Evolutionary conservation across 2,888 invertebrate genomes (phyloP).

Genomic region (Xanthorhoe spadicearia): DNA sequence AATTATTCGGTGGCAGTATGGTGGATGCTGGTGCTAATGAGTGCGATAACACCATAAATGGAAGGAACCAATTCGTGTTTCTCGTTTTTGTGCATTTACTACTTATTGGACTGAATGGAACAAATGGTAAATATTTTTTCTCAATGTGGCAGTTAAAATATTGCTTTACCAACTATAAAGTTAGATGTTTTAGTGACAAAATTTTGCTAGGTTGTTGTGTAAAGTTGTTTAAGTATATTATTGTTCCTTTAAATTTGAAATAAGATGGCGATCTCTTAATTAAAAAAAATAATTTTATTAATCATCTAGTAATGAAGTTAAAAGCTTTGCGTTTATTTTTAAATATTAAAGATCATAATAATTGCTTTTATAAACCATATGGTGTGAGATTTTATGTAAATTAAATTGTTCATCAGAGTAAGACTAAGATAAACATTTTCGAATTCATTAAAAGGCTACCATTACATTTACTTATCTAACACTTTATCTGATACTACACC

Average conservation of each 20-base stretch:
- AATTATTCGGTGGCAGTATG: conserved; percentile 81
- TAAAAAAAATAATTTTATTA: too few relatives aligned
- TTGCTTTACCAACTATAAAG: not conserved
- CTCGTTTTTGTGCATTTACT: conserved; percentile 82
- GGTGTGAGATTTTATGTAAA: not conserved
- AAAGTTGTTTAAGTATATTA: not conserved
- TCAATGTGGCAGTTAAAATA: not conserved
- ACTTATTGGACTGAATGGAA: conserved; percentile 82
- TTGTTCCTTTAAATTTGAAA: not conserved
- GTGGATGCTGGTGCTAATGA: conserved; percentile 82
- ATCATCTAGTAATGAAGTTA: too few relatives aligned
- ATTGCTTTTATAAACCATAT: not conserved
- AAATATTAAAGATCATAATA: not conserved
- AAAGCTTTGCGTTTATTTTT: not conserved
- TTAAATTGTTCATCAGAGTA: conserved; percentile 16
- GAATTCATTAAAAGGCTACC: conserved; percentile 39
- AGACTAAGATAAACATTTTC: conserved; percentile 25
- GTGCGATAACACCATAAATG: conserved; percentile 81
- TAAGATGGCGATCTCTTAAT: not conserved
- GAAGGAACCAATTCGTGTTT: conserved; percentile 82
- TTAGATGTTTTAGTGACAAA: not conserved
- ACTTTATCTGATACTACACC: conserved; percentile 59
- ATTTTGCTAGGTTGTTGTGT: not conserved
- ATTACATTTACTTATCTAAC: conserved; percentile 43
- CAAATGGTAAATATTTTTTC: conserved; percentile 73